phyloP scores from a whole-genome alignment of 2,113 vertebrate genomes.

The Pygoscelis adeliae region DNA sequence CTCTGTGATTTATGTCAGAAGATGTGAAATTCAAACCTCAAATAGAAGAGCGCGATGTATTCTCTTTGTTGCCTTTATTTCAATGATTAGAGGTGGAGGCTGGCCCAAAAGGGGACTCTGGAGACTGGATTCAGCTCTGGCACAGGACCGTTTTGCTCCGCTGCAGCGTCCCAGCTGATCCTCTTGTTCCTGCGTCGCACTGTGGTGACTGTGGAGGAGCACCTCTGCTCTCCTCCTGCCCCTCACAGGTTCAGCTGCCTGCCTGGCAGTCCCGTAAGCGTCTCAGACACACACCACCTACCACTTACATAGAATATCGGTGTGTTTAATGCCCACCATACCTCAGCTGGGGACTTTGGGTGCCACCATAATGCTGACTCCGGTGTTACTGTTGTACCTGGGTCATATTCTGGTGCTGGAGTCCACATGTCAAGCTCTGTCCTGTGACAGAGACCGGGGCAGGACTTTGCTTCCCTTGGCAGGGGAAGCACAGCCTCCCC shows the following conservation, averaged over 20 bases:
- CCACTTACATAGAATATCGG: accelerated
- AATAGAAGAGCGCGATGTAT: neutral
- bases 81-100: neutral
- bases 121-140: neutral
- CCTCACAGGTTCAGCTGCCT: neutral
- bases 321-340: neutral
- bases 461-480: neutral
- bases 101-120: neutral
- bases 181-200: neutral
- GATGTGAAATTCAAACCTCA: neutral
- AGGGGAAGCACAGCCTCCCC: neutral
- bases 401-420: neutral
- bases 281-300: neutral
- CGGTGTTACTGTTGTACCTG: neutral
- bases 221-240: neutral
- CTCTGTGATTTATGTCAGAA: neutral
- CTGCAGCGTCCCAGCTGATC: neutral
- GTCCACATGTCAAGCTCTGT: neutral
- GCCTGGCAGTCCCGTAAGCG: neutral
- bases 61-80: neutral
- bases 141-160: neutral
- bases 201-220: neutral
- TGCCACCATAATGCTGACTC: accelerated
- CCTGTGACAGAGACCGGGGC: neutral
- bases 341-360: neutral